Conservation (phyloP, 2,113 vertebrate species). For the Aldabrachelys gigantea region DNA sequence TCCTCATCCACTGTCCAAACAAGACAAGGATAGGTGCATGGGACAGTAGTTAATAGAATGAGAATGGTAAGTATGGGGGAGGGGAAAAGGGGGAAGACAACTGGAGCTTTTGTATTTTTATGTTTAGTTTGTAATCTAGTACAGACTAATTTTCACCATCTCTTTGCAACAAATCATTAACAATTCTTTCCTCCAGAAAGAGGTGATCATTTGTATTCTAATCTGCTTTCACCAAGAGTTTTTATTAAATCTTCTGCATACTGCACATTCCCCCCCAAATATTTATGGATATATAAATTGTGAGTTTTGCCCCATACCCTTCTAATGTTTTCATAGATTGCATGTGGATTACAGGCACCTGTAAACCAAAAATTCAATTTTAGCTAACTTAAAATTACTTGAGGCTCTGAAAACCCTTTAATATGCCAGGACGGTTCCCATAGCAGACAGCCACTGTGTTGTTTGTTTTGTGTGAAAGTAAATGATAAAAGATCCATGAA, state of each 20-base stretch:
- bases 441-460: conserved; percentile 96
- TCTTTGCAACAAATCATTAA: conserved; percentile 40
- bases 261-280: neutral
- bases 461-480: conserved; percentile 99
- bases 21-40: conserved; percentile 59
- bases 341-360: conserved; percentile 75
- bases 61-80: conserved; percentile 30
- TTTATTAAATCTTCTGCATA: neutral
- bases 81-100: neutral
- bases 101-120: neutral
- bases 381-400: conserved; percentile 84
- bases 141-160: conserved; percentile 51
- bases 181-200: neutral
- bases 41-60: conserved; percentile 24
- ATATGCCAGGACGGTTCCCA: conserved; percentile 89
- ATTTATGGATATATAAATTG: neutral
- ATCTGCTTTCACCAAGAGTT: neutral
- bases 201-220: neutral
- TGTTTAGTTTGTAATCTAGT: conserved; percentile 28
- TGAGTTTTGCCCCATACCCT: neutral
- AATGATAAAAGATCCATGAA: conserved; percentile 99
- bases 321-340: neutral
- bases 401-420: conserved; percentile 83
- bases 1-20: conserved; percentile 23
- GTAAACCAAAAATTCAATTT: conserved; percentile 84